Conservation (phyloP, 2,797 vertebrate genomes). For the Rachycentron canadum region DNA sequence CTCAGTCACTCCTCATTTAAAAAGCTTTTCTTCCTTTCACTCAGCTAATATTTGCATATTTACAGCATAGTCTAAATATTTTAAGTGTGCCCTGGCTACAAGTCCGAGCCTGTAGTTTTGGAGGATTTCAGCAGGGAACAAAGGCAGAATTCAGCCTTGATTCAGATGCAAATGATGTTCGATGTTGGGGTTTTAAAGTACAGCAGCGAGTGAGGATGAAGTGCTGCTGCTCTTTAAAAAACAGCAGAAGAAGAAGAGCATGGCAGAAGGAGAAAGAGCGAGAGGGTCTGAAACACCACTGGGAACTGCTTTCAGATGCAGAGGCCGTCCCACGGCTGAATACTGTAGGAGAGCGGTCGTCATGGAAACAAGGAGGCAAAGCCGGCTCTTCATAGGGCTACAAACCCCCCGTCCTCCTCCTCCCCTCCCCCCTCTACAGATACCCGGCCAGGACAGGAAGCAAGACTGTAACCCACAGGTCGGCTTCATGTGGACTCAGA, state of each 20-base stretch:
- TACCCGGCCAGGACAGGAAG: conserved; percentile 63
- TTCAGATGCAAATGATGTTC: conserved; percentile 58
- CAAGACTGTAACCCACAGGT: conserved; percentile 35
- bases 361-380: conserved; percentile 81
- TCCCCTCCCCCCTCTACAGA: conserved; percentile 40
- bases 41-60: conserved; percentile 46
- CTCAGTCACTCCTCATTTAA: background rate
- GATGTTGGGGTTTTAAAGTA: conserved; percentile 18
- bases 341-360: conserved; percentile 76
- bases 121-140: conserved; percentile 39
- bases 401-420: conserved; percentile 9
- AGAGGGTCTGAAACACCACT: conserved; percentile 57
- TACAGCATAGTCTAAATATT: conserved; percentile 51
- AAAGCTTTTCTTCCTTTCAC: background rate
- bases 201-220: conserved; percentile 40
- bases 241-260: conserved; percentile 33
- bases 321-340: conserved; percentile 77
- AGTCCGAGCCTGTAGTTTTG: background rate
- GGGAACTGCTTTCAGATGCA: conserved; percentile 82
- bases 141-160: conserved; percentile 39
- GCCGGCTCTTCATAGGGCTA: conserved; percentile 61
- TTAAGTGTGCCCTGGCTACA: conserved; percentile 26
- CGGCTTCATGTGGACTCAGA: conserved; percentile 56
- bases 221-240: conserved; percentile 34
- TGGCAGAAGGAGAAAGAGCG: conserved; percentile 42